Base-by-base conservation (phyloP, 1,140 invertebrate genomes). In the Scaptomyza pallida region DNA sequence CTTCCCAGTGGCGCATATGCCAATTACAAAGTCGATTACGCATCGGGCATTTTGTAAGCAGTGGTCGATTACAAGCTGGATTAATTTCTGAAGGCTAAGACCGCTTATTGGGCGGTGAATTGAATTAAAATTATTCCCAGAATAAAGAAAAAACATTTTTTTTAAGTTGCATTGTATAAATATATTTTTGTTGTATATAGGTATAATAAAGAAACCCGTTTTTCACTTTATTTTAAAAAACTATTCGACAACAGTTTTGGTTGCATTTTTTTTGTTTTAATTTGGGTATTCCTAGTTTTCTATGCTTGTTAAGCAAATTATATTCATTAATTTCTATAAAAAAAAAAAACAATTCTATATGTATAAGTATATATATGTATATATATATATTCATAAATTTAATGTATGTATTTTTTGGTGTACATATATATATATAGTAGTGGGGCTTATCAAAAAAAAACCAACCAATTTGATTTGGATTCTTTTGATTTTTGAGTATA, bases 151-250 rank as follows among this genome's bases (percentile, higher is more conserved):
- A 30, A 8, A 9, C 9, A 30, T 37, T 52, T n/a, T 72, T 56
- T 63, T 54, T 43, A 78, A 63, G 51, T 73, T 47, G 40, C 35
- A 59, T 45, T 21, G 69, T 86, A 85, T 80, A 85, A 80, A 85
- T 83, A 86, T 86, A n/a, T 80, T 75, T 81, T 60, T 59, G 68
- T 44, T 80, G 37, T 61, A 41, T 60, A 43, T 62, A 76, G 15
- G 40, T 54, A 72, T 15, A 43, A 47, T 26, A 9, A 13, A 35
- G 59, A 47, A 69, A 45, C 57, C 55, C 17, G 64, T 47, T 26
- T n/a, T 23, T 77, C 55, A 65, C 26, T 52, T 37, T 30, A 9
- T 30, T 30, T 30, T n/a, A n/a, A n/a, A 10, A 9, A 30, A 30
- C 26, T 30, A 30, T 30, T 30, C 8, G 26, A 30, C 19, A 21